phyloP scores from a whole-genome alignment of 2,113 vertebrate species.

The Corythoichthys haematopterus region DNA sequence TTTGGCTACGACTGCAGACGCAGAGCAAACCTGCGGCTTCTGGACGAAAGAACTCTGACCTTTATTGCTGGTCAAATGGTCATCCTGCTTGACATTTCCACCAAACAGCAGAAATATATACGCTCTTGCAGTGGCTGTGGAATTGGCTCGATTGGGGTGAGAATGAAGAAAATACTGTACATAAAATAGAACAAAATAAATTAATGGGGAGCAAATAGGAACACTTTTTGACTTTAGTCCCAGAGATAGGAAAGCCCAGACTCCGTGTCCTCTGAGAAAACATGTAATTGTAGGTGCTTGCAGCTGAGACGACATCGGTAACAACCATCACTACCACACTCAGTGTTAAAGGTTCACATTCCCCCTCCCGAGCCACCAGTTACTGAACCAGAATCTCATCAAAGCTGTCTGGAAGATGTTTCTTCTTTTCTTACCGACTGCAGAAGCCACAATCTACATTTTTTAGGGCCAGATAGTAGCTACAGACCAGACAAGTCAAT shows the following conservation, averaged over 20 bases:
- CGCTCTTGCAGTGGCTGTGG: conserved; percentile 80
- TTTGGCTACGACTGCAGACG: conserved; percentile 88
- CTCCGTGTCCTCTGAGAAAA: too few relatives aligned
- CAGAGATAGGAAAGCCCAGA: not conserved
- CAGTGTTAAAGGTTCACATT: too few relatives aligned
- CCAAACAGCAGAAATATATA: conserved; percentile 76
- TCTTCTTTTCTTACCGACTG: too few relatives aligned
- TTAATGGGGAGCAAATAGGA: not conserved
- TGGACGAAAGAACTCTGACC: conserved; percentile 74
- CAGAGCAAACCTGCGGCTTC: conserved; percentile 79
- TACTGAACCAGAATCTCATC: too few relatives aligned
- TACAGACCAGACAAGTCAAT: too few relatives aligned
- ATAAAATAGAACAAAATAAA: not conserved
- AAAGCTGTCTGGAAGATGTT: too few relatives aligned
- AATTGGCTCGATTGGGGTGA: conserved; percentile 84
- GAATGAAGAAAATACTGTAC: not conserved
- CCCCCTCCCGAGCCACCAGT: too few relatives aligned
- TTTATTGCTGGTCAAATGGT: conserved; percentile 87
- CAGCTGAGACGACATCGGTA: too few relatives aligned
- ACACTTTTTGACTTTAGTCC: not conserved
- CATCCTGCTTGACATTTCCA: conserved; percentile 76
- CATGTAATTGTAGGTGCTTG: too few relatives aligned
- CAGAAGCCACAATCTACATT: too few relatives aligned
- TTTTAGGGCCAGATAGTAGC: too few relatives aligned
- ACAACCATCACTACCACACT: too few relatives aligned